These are phyloP conservation scores for Drosophila borealis DNA, from an alignment of 2,888 invertebrate genomes.

Conservation along the genomic window DNA sequence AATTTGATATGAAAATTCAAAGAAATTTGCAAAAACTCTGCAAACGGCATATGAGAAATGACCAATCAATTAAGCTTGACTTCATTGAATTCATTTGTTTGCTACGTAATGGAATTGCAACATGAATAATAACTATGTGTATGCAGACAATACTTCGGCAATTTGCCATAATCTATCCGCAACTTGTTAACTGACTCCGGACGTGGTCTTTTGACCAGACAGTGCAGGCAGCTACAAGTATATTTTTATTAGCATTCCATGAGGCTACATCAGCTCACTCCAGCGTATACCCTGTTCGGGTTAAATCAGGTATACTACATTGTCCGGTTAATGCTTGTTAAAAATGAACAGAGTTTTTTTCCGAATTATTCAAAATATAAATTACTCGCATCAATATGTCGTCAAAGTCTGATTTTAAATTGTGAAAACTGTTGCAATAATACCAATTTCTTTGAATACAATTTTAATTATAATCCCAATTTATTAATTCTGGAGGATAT, in stretches of 20 bases:
- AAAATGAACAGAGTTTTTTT: too few species aligned
- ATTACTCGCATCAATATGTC: too few species aligned
- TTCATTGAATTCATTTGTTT: constrained; percentile 20
- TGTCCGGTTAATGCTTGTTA: too few species aligned
- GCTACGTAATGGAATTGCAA: constrained; percentile 3
- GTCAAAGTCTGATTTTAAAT: too few species aligned
- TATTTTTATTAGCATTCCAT: constrained; percentile 28
- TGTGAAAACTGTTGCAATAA: too few species aligned
- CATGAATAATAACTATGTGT: constrained; percentile 24
- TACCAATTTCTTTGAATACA: too few species aligned
- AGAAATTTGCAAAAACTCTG: background rate
- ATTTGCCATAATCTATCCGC: constrained; percentile 38
- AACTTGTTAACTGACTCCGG: constrained; percentile 33
- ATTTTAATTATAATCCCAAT: too few species aligned
- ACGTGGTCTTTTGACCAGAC: constrained; percentile 9
- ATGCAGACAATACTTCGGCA: constrained; percentile 15
- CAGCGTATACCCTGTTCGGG: background rate
- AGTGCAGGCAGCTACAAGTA: constrained; percentile 17
- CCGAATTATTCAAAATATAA: too few species aligned
- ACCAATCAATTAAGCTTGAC: background rate
- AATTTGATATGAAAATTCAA: background rate
- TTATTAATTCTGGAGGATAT: too few species aligned
- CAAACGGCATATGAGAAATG: background rate
- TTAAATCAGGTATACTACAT: background rate
- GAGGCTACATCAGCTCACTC: background rate